These are phyloP conservation scores for Nycteola revayana DNA, from an alignment of 2,888 invertebrate genomes.

Conservation along the genomic window DNA sequence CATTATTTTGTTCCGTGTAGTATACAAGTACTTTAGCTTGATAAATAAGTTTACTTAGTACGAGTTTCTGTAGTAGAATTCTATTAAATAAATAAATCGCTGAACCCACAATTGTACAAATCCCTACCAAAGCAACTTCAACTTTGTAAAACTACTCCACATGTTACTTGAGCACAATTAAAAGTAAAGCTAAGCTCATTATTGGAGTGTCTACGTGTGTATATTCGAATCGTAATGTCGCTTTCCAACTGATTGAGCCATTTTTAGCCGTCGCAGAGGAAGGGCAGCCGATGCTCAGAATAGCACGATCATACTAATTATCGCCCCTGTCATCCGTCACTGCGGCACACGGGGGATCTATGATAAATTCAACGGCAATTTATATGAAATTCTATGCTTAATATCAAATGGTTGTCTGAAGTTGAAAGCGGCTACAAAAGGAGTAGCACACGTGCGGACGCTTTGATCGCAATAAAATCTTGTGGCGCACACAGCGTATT, in stretches of 20 bases:
- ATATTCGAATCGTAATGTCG: conserved; percentile 34
- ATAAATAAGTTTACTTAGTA: background rate
- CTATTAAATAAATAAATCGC: background rate
- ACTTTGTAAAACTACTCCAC: background rate
- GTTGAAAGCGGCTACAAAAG: background rate
- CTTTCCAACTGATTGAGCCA: conserved; percentile 76
- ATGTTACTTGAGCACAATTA: too few species aligned
- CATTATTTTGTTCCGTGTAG: conserved; percentile 5
- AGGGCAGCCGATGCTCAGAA: conserved; percentile 56
- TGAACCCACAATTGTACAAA: background rate
- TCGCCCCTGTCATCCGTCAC: conserved; percentile 63
- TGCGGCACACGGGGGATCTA: conserved; percentile 37
- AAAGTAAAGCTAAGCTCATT: too few species aligned
- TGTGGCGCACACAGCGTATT: conserved; percentile 5
- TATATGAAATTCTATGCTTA: conserved; percentile 50
- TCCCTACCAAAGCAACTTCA: background rate
- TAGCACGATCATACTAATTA: conserved; percentile 74
- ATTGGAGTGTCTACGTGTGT: conserved; percentile 43
- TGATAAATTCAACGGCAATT: conserved; percentile 57
- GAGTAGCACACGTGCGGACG: background rate
- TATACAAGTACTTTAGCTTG: background rate
- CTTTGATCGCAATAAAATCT: too few species aligned
- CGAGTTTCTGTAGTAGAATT: background rate
- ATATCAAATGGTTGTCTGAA: conserved; percentile 14
- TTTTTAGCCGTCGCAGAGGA: conserved; percentile 64